Base-by-base conservation (phyloP, 2,888 invertebrate species). In the Synergus laeviventris region DNA sequence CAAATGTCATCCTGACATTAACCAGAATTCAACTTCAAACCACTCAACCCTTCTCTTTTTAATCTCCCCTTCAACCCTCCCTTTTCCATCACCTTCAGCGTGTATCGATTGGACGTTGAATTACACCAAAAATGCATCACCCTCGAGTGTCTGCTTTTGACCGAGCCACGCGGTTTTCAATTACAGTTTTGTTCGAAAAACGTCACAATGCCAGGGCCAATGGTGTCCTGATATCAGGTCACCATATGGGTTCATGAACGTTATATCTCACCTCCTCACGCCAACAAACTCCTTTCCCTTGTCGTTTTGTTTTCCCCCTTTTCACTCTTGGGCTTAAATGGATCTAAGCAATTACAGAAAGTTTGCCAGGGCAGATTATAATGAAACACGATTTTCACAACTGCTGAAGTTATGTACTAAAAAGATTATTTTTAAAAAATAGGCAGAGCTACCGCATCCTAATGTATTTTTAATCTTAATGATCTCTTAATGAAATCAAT, bases 151-250 rank as follows among this genome's bases (percentile, higher is more conserved):
- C 82, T 83, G 85, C 84, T 85, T 86, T 84, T 85, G 86, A 86
- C 84, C 84, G 84, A 83, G 81, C 80, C 83, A 81, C 82, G 82
- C 78, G 83, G 85, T 84, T 86, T 86, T 85, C 85, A 87, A 87
- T 87, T 86, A 87, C 83, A 80, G 73, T 73, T 82, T 76, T 81
- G 81, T 84, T 80, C 77, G 54, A 61, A 62, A 74, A 49, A 36
- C 64, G 24, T 45, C 74, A 31, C 74, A 59, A 74, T 21, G 54
- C 54, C 31, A 36, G 18, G 18, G 21, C 49, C n/a, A n/a, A 49
- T 49, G 49, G 49, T n/a, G 21, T 21, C 18, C 73, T 24, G 21
- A 56, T n/a, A n/a, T n/a, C n/a, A n/a, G n/a, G n/a, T n/a, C n/a
- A n/a, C n/a, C n/a, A n/a, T n/a, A n/a, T 56, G 36, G 36, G 36